Evolutionary conservation across 2,888 invertebrate species (phyloP), one percentile per base, ranked within the genome.

Genomic region (Sialis lutaria): DNA sequence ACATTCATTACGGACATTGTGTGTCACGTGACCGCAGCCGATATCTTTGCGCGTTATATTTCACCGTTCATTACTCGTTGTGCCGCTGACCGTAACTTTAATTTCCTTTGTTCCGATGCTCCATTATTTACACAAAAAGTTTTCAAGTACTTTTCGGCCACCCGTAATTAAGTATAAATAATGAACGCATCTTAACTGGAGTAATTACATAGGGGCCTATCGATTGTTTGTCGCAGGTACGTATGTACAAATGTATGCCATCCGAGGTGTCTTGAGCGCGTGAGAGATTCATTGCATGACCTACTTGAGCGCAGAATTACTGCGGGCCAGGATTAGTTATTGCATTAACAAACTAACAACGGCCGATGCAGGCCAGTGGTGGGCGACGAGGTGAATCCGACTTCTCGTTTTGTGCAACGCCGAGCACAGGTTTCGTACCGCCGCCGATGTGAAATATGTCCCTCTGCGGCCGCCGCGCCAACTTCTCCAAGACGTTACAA

Each of bases 401-500:
- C 30, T 37, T 49, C 51, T 53, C 53, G 53, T 54, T 54, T 53
- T 51, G 51, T 51, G 52, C 52, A 50, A 50, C 51, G 53, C 50
- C 51, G 51, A 53, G 52, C 53, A 52, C 52, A 44, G 44, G 30
- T 41, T 41, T 33, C 55, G 56, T 55, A 53, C 53, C 56, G 56
- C 53, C 54, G 55, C 55, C 55, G 50, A 50, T 48, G 57, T 61
- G 59, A 61, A 57, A 60, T 61, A 61, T 61, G 60, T 59, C 57
- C 56, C 57, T 58, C 57, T 56, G 60, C 56, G 60, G 60, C 60
- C 57, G 55, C 60, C 57, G 55, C 13, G 31, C 55, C 53, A 59
- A 58, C 55, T 57, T 57, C 54, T 37, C 22, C 54, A 58, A 58
- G 59, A 60, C 57, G 57, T 58, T 57, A 57, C 57, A 59, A 60